Base-by-base conservation (phyloP, 1,140 invertebrate species). In the Bombus waltoni region DNA sequence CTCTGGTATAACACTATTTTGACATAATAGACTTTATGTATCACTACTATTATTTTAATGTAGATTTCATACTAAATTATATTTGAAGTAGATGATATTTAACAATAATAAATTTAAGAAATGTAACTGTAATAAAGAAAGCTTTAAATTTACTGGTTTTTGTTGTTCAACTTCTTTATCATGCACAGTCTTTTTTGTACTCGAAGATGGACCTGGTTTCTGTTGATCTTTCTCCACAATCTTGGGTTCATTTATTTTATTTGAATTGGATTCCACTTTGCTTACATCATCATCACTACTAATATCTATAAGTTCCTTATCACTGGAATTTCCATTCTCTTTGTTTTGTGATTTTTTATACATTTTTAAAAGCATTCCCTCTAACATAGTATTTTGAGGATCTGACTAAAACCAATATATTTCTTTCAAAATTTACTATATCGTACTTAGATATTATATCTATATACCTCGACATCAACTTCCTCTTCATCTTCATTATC, bases 401-500 rank as follows among this genome's bases (percentile, higher is more conserved):
- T 95, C 93, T 75, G 91, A 93, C 93, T 95, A 84, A 87, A 85
- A 89, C 38, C 3, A 68, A 77, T 32, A 25, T 38, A 71, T 62
- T 72, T 72, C 10, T 18, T 40, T 83, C 68, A 66, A 83, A n/a
- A 79, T 66, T 66, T 83, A 25, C 25, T 65, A 82, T 18, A 71
- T 40, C 3, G 9, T 28, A 75, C 22, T 83, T 44, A 32, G 76
- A 86, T 44, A 83, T 47, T 3, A 13, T n/a, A 35, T 13, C 57
- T 70, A 44, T 18, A 85, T 94, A 96, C 96, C 90, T 96, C 96
- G 81, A 96, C 95, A 5, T 96, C 96, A 9, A 96, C 95, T 91
- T 96, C 95, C 18, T 94, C 93, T 25, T 95, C 95, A 71, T 96
- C 95, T 81, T 97, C 96, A 96, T 85, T 96, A 95, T 87, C 82